Evolutionary conservation across 1,140 invertebrate species (phyloP).

Genomic region (Drosophila lowei): DNA sequence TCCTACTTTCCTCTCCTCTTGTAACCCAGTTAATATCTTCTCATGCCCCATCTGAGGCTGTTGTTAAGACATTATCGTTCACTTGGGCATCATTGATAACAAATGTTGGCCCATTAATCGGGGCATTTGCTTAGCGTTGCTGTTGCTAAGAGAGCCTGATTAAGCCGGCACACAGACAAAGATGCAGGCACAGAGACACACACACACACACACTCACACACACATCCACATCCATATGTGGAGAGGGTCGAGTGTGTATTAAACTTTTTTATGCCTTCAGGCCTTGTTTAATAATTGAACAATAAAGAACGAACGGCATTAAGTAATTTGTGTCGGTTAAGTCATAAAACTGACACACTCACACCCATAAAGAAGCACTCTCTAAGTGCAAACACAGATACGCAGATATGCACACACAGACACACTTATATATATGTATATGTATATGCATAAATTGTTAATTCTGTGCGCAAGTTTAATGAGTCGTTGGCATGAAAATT

Average conservation of each 20-base stretch:
- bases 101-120: slow-evolving; percentile 72
- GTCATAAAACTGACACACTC: slow-evolving; percentile 66
- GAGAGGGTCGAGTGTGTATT: slow-evolving; percentile 48
- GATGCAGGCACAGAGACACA: neutral
- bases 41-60: slow-evolving; percentile 18
- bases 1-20: neutral
- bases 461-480: slow-evolving; percentile 77
- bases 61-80: slow-evolving; percentile 65
- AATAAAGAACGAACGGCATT: slow-evolving; percentile 71
- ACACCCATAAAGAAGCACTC: slow-evolving; percentile 5
- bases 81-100: slow-evolving; percentile 73
- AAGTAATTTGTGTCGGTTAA: slow-evolving; percentile 75
- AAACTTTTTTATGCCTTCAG: slow-evolving; percentile 58
- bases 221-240: slow-evolving; percentile 6
- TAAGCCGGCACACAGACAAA: slow-evolving; percentile 21
- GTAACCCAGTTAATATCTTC: neutral
- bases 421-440: neutral
- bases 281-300: slow-evolving; percentile 74
- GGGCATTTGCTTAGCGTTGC: slow-evolving; percentile 28
- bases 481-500: slow-evolving; percentile 75
- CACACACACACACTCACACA: slow-evolving; percentile 11
- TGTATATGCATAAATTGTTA: slow-evolving; percentile 64
- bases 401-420: slow-evolving; percentile 10
- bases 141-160: slow-evolving; percentile 43
- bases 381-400: slow-evolving; percentile 19